Evolutionary conservation across 2,113 vertebrate species (phyloP), one percentile per base, ranked within the genome.

Genomic region (Atrichornis clamosus): DNA sequence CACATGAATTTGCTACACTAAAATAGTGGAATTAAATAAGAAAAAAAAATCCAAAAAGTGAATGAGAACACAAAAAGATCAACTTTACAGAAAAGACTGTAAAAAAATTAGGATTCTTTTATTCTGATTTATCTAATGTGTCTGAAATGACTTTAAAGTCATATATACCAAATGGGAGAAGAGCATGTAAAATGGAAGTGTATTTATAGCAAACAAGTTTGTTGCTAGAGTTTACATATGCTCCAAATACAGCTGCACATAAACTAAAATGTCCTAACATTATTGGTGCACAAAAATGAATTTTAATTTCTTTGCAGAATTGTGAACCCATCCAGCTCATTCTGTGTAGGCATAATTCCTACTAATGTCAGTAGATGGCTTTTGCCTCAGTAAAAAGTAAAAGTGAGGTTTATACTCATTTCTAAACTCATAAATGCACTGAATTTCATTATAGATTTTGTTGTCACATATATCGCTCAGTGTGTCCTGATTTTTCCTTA

Each of bases 31-130:
- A 90, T 75, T 87, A 89, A 91, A 94, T 94, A 63, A 92, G 50
- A 49, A 93, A 97, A 95, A 96, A 94, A 96, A 96, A 94, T 87
- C 96, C 96, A 97, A 91, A 96, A 97, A 96, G 30, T 81, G 78
- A 96, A 94, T 59, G 94, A 97, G 95, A 98, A 97, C 95, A 98
- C 95, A 98, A 97, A 92, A 94, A 84, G 26, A 91, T 84, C 74
- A 91, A 93, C 91, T 64, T 97, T 93, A 93, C 77, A 93, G 90
- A 94, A 91, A 93, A 93, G 84, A 93, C 93, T 97, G 27, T 93
- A 82, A 95, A 89, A 91, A 58, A 97, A 76, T 64, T 72, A 59
- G 59, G 50, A 53, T 81, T 94, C 59, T 94, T 97, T 95, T 95
- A 87, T 93, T 86, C 88, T 93, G 69, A 44, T 91, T 96, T 91